Evolutionary conservation across 2,113 vertebrate species (phyloP).

Genomic region (Psephotus haematonotus): DNA sequence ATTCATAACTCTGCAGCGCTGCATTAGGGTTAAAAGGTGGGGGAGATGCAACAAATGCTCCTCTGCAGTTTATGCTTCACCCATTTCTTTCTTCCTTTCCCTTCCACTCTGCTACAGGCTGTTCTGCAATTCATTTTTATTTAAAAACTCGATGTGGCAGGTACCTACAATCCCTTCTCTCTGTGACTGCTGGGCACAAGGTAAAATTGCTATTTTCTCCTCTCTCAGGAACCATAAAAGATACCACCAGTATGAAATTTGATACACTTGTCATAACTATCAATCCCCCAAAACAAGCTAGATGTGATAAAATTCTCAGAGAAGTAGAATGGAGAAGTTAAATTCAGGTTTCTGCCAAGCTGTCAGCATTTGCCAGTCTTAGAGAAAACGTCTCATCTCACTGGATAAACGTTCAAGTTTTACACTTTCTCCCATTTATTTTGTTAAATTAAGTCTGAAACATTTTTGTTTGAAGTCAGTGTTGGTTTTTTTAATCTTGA

Average conservation of each 20-base stretch:
- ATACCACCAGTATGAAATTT: constrained; percentile 53
- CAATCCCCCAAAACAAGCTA: constrained; percentile 42
- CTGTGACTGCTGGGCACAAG: constrained; percentile 45
- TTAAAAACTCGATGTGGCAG: constrained; percentile 29
- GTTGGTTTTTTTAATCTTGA: fast-evolving
- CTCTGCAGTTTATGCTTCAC: constrained; percentile 21
- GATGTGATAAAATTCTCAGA: constrained; percentile 33
- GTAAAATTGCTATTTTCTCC: constrained; percentile 65
- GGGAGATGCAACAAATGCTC: constrained; percentile 51
- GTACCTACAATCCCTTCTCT: constrained; percentile 39
- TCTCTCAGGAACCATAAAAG: constrained; percentile 68
- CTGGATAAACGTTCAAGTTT: background rate
- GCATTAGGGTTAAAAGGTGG: constrained; percentile 50
- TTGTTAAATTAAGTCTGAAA: background rate
- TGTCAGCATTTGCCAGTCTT: background rate
- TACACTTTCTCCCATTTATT: background rate
- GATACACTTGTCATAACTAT: constrained; percentile 54
- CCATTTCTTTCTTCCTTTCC: background rate
- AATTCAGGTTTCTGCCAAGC: constrained; percentile 9
- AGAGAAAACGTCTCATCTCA: background rate
- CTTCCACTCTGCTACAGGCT: background rate
- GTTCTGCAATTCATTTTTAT: constrained; percentile 50
- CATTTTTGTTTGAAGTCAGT: background rate
- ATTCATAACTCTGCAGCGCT: constrained; percentile 51
- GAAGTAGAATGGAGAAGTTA: constrained; percentile 17